Evolutionary conservation across 2,888 invertebrate genomes (phyloP), one percentile per base, ranked within the genome.

Genomic region (Euproctis similis): DNA sequence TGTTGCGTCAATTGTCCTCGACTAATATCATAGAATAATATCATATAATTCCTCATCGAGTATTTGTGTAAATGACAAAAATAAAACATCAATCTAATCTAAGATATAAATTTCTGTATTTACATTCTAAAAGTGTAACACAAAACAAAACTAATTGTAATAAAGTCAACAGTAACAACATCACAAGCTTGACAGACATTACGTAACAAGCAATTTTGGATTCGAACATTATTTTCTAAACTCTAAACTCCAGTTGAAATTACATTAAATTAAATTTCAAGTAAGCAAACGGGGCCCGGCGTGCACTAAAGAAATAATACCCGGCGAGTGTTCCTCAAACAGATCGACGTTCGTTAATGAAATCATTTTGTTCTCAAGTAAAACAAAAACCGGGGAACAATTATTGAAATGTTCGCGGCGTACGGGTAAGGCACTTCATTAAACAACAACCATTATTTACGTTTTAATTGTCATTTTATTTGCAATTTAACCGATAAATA

Each of bases 341-440:
- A 58, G 55, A 52, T 55, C 44, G 28, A 38, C 24, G 26, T 35
- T 35, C 47, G 46, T 53, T 58, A 58, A 60, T 61, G 51, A 54
- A 62, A 59, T 52, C 53, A 56, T 56, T 57, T 61, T 54, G 61
- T 56, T 58, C 45, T 39, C 46, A 58, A 61, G 58, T 57, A 46
- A 50, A 55, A 60, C 59, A 60, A 40, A 53, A 58, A n/a, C n/a
- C 42, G 38, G 41, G 49, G 46, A 53, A 53, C 50, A 50, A 53
- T 58, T 53, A 56, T 56, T 45, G 54, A 52, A n/a, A 60, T 52
- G 53, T 59, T 53, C 41, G 39, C 28, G 31, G 33, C 26, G 37
- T 36, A 39, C 28, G 41, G 36, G 26, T 41, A n/a, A 37, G 39
- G 38, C 36, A 48, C 40, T 46, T 51, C 46, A 51, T 53, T 50